A percentile compares a stretch with the other conserved stretches of the same genome.
phyloP scores from a whole-genome alignment of 2,888 invertebrate species.

The Microctonus hyperodae region DNA sequence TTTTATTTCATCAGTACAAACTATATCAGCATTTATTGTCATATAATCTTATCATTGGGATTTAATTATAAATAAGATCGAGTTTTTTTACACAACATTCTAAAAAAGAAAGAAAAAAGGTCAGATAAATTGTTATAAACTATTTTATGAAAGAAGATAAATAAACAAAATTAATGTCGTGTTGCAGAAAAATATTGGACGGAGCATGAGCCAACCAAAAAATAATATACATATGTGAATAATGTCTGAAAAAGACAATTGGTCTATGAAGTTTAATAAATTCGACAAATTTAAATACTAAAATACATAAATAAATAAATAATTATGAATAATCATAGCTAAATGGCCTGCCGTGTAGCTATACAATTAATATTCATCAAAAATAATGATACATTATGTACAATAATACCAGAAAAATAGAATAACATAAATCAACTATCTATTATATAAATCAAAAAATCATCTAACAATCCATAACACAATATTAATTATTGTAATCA shows the following conservation, averaged over 20 bases:
- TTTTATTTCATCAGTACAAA: slow-evolving; percentile 2
- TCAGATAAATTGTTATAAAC: too few relatives aligned
- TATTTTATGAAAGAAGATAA: not conserved
- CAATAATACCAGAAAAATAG: slow-evolving; percentile 35
- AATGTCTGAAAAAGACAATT: slow-evolving; percentile 8
- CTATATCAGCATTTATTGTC: slow-evolving; percentile 23
- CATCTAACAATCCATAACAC: not conserved
- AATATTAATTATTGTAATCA: not conserved
- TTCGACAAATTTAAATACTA: slow-evolving; percentile 23
- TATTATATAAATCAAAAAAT: slow-evolving; percentile 3
- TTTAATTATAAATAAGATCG: slow-evolving; percentile 2
- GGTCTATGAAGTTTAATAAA: slow-evolving; percentile 29
- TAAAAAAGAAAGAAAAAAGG: too few relatives aligned
- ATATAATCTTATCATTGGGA: slow-evolving; percentile 6
- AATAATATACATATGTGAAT: too few relatives aligned
- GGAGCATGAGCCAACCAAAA: not conserved
- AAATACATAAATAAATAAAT: not conserved
- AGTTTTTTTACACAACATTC: not conserved
- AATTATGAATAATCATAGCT: slow-evolving; percentile 5
- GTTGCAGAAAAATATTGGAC: not conserved
- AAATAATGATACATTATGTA: slow-evolving; percentile 43
- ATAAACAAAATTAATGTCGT: not conserved
- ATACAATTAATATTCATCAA: slow-evolving; percentile 36
- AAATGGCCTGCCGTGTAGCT: slow-evolving; percentile 11
- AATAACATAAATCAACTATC: not conserved